phyloP scores from a whole-genome alignment of 1,140 invertebrate species.

The Drosophila eugracilis region DNA sequence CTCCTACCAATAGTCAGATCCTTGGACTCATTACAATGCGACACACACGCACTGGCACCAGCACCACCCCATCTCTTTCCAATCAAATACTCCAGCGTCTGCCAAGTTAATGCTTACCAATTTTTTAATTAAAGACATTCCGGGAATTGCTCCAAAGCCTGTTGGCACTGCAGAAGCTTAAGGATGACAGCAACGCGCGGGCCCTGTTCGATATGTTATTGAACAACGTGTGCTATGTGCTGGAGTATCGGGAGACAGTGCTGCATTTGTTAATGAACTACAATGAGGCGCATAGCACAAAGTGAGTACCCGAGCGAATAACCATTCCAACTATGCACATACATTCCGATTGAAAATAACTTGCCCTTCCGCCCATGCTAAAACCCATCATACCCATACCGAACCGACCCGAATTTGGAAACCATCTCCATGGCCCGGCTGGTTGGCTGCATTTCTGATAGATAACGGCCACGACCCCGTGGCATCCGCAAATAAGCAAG shows the following conservation, averaged over 20 bases:
- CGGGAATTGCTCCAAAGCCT: constrained; percentile 91
- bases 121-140: constrained; percentile 87
- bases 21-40: constrained; percentile 39
- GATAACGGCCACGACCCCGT: constrained; percentile 38
- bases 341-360: constrained; percentile 67
- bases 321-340: constrained; percentile 37
- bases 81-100: constrained; percentile 33
- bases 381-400: background rate
- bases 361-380: constrained; percentile 34
- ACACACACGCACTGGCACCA: constrained; percentile 7
- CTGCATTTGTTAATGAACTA: constrained; percentile 92
- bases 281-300: constrained; percentile 94
- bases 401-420: background rate
- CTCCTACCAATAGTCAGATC: background rate
- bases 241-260: constrained; percentile 97
- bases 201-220: constrained; percentile 94
- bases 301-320: constrained; percentile 85
- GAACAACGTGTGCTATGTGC: constrained; percentile 96
- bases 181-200: constrained; percentile 88
- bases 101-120: constrained; percentile 57
- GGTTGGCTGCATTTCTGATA: constrained; percentile 38
- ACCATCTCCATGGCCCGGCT: constrained; percentile 9
- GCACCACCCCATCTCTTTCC: background rate
- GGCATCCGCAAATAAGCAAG: constrained; percentile 70
- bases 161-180: constrained; percentile 91